Evolutionary conservation across 2,888 invertebrate species (phyloP), one percentile per base, ranked within the genome.

Genomic region (Nymphalis c-album): DNA sequence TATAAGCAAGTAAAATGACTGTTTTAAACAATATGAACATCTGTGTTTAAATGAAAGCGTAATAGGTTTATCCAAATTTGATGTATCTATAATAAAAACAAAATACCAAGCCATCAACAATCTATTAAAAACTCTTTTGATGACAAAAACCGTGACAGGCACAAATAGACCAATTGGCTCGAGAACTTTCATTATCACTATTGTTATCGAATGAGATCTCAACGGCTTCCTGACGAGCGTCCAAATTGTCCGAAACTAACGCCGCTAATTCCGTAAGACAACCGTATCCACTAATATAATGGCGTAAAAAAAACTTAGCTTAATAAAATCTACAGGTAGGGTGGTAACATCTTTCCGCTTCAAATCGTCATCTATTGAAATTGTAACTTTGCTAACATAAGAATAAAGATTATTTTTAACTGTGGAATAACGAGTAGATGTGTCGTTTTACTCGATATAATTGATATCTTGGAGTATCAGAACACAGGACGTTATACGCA

Each of bases 271-370:
- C 84, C 83, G 79, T 80, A 82, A 86, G 90, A 91, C 91, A 92
- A 90, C 80, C 92, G 90, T 92, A 82, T 88, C 89, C 87, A 86
- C 89, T 87, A 85, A 87, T 84, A 88, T 79, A 87, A 78, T 79
- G 61, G 53, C 17, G 48, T 57, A 35, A 76, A 87, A 84, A 82
- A 77, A 87, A 89, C 82, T 86, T 85, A 84, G 85, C 85, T 86
- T 86, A 88, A 88, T 88, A 86, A 88, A 87, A 89, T 86, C 86
- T 86, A 86, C 83, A 83, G 83, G 81, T 85, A 82, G 87, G 88
- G 89, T 88, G 81, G 85, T 82, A 81, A 80, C 80, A 85, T 86
- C 85, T 85, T 87, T 88, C 85, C 85, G 85, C 80, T 80, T 80
- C 78, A 74, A 76, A 76, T 76, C 75, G 62, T 65, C 6, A 0